Conservation (phyloP, 2,113 vertebrate genomes). For the Pristiophorus japonicus region DNA sequence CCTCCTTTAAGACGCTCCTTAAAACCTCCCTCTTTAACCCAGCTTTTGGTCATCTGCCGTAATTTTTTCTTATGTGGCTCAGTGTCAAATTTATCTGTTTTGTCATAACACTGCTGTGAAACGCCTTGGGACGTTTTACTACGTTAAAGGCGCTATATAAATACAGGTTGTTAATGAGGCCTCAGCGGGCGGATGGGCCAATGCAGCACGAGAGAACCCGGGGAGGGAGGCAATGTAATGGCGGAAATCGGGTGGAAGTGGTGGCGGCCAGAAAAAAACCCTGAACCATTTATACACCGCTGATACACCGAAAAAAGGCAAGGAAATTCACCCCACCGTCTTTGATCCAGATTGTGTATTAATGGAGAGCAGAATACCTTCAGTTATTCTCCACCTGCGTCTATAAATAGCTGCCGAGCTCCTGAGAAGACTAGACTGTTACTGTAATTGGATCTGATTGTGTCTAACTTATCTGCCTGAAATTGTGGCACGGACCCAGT, state of each 20-base stretch:
- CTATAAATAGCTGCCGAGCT: constrained; percentile 38
- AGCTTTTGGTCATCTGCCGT: too few relatives aligned
- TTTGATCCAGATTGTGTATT: constrained; percentile 33
- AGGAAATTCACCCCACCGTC: not conserved
- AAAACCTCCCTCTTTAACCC: too few relatives aligned
- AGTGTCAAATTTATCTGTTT: too few relatives aligned
- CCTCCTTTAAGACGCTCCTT: too few relatives aligned
- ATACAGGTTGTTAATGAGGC: not conserved
- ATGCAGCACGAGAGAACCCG: not conserved
- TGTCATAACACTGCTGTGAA: too few relatives aligned
- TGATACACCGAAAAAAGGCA: constrained; percentile 14
- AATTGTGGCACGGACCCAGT: not conserved
- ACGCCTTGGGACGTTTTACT: too few relatives aligned
- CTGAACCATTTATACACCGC: not conserved
- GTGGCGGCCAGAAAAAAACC: not conserved
- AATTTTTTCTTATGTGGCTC: too few relatives aligned
- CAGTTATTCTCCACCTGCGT: not conserved
- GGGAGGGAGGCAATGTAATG: not conserved
- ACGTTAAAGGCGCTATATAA: too few relatives aligned
- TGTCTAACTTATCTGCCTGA: constrained; percentile 18
- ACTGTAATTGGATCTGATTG: constrained; percentile 21
- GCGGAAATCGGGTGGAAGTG: constrained; percentile 17
- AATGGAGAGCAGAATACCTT: constrained; percentile 20
- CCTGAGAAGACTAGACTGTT: not conserved
- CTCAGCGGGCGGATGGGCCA: constrained; percentile 1